These are phyloP conservation scores for Diachasmimorpha longicaudata DNA, from an alignment of 1,140 invertebrate species.

Conservation along the genomic window DNA sequence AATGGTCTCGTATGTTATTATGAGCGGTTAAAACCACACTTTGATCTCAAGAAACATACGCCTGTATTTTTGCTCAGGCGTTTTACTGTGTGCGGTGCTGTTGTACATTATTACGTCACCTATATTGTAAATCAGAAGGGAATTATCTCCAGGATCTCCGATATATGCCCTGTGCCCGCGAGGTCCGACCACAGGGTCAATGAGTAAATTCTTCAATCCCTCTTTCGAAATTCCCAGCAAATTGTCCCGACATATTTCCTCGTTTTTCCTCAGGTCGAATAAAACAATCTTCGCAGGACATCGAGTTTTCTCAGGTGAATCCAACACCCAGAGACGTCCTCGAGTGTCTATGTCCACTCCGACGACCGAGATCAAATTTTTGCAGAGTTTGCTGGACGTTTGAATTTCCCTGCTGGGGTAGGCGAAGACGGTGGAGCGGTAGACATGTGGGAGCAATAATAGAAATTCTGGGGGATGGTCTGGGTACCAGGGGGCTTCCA, in stretches of 20 bases:
- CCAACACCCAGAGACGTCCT: constrained; percentile 43
- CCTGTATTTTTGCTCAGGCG: no score
- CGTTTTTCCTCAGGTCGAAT: constrained; percentile 37
- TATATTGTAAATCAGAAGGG: constrained; percentile 35
- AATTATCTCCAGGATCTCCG: constrained; percentile 39
- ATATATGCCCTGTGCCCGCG: constrained; percentile 33
- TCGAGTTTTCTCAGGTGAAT: constrained; percentile 23
- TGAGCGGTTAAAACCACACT: no score
- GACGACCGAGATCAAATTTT: constrained; percentile 30
- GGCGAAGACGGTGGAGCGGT: background rate
- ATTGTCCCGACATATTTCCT: constrained; percentile 33
- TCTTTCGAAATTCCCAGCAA: constrained; percentile 26
- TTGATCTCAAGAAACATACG: no score
- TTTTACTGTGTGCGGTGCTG: no score
- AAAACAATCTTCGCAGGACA: constrained; percentile 38
- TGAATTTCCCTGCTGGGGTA: constrained; percentile 17
- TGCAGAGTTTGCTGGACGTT: constrained; percentile 1
- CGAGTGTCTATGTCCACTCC: constrained; percentile 36
- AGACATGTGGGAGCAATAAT: background rate
- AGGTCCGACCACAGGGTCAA: constrained; percentile 26
- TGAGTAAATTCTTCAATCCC: constrained; percentile 30
- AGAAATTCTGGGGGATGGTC: constrained; percentile 5
- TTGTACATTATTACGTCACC: constrained; percentile 19
- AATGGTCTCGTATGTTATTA: no score
- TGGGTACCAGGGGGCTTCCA: constrained; percentile 41